Evolutionary conservation across 2,888 invertebrate genomes (phyloP).

Genomic region (Philopedon plagiatum): DNA sequence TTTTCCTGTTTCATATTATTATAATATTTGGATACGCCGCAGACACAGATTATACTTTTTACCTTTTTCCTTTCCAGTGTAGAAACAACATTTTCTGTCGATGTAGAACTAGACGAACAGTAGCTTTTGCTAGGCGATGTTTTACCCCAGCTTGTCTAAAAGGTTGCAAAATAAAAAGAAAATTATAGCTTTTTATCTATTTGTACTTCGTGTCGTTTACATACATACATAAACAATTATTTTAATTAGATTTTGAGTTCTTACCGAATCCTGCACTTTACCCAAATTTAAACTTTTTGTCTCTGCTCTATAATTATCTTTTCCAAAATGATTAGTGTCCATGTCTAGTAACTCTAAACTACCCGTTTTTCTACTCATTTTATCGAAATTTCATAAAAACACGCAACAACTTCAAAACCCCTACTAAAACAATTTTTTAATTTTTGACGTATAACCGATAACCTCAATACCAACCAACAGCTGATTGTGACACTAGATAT

Average conservation of each 20-base stretch:
- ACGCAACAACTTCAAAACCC: not conserved
- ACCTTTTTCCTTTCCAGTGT: slow-evolving; percentile 71
- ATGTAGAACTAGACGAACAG: slow-evolving; percentile 76
- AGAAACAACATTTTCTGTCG: slow-evolving; percentile 75
- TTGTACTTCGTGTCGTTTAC: too few species aligned
- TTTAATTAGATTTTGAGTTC: too few species aligned
- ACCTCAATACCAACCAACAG: not conserved
- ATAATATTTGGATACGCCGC: too few species aligned
- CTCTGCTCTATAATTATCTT: slow-evolving; percentile 86
- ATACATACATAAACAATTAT: too few species aligned
- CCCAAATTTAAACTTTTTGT: slow-evolving; percentile 89
- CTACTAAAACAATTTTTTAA: not conserved
- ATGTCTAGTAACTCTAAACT: slow-evolving; percentile 78
- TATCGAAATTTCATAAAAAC: not conserved
- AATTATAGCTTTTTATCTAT: too few species aligned
- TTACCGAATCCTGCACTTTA: slow-evolving; percentile 84
- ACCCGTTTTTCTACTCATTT: slow-evolving; percentile 74
- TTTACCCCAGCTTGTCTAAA: slow-evolving; percentile 74
- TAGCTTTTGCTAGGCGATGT: slow-evolving; percentile 77
- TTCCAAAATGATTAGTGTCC: slow-evolving; percentile 81
- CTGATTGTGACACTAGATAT: not conserved
- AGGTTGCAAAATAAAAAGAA: slow-evolving; percentile 51
- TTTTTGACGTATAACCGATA: not conserved
- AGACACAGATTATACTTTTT: too few species aligned
- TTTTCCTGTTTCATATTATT: too few species aligned